Base-by-base conservation (phyloP, 2,113 vertebrate species). In the Spea bombifrons region DNA sequence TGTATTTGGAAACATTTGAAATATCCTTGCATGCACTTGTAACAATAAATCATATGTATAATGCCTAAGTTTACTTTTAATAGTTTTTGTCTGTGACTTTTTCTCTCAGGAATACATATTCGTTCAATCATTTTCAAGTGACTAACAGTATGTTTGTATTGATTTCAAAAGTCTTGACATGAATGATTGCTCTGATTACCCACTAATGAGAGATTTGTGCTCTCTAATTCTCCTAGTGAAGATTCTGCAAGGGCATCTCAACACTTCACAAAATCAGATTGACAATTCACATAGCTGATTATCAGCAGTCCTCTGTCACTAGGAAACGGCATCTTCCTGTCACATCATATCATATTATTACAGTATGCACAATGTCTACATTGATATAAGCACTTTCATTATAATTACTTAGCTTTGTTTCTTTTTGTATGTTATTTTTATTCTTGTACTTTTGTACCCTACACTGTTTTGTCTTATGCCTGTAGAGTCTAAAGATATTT, bases 61-160 rank as follows among this genome's bases (percentile, higher is more conserved):
- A 30, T 30, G 30, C 30, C 30, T 30, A 30, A 30, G 30, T 30
- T 30, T 30, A 2, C 30, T n/a, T 74, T 49, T 49, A 4, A 30
- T 50, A 65, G 5, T 48, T 52, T 45, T 75, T 61, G 63, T 66
- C 63, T 75, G 6, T 53, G 17, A 65, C 47, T 7, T 65, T 3
- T 10, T 48, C 7, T 61, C 61, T 45, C 47, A 49, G 59, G 17
- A 59, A 47, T 65, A 44, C 59, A 46, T 43, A 10, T 6, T 8
- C 52, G 3, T 43, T 75, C 59, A 65, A 75, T 74, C 46, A 63
- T 43, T 48, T 53, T 75, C 65, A 57, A 66, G 48, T 55, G 67
- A 30, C 75, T 76, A 68, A 68, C 64, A 76, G 47, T 76, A 68
- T 76, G 74, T 66, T 75, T 66, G 65, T 76, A 68, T 67, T 76